Conservation (phyloP, 2,113 vertebrate genomes). For the Erythrocercus mccallii region DNA sequence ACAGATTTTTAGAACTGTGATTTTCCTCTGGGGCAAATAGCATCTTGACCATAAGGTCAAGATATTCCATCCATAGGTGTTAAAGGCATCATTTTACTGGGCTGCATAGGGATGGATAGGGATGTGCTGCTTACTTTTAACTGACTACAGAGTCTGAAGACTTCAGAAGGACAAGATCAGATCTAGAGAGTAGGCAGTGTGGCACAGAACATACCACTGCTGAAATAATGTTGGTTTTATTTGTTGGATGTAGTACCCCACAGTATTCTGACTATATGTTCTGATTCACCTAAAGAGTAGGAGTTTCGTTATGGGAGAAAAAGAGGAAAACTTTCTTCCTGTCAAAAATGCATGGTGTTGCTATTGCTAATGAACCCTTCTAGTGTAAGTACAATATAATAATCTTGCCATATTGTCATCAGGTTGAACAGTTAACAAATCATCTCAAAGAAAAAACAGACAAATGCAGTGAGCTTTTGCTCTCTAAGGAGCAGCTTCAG, state of each 20-base stretch:
- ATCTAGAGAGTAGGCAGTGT: neutral
- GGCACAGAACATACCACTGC: neutral
- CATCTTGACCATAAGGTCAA: neutral
- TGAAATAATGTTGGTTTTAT: neutral
- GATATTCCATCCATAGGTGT: neutral
- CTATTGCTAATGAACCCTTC: neutral
- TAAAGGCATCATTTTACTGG: neutral
- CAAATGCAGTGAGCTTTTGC: slow-evolving; percentile 92
- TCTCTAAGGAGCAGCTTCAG: slow-evolving; percentile 89
- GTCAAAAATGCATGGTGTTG: neutral
- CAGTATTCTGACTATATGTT: neutral
- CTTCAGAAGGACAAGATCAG: neutral
- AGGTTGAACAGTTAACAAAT: slow-evolving; percentile 89
- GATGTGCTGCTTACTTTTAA: neutral
- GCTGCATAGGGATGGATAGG: neutral
- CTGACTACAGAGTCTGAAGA: neutral
- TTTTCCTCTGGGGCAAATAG: neutral
- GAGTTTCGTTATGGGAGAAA: neutral
- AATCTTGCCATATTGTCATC: slow-evolving; percentile 5
- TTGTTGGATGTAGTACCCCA: neutral
- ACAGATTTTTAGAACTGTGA: neutral
- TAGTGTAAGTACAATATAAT: neutral
- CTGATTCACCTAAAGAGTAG: neutral
- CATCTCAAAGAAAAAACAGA: slow-evolving; percentile 95
- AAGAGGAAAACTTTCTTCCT: neutral